Evolutionary conservation across 2,888 invertebrate genomes (phyloP).

Genomic region (Nomada fabriciana): DNA sequence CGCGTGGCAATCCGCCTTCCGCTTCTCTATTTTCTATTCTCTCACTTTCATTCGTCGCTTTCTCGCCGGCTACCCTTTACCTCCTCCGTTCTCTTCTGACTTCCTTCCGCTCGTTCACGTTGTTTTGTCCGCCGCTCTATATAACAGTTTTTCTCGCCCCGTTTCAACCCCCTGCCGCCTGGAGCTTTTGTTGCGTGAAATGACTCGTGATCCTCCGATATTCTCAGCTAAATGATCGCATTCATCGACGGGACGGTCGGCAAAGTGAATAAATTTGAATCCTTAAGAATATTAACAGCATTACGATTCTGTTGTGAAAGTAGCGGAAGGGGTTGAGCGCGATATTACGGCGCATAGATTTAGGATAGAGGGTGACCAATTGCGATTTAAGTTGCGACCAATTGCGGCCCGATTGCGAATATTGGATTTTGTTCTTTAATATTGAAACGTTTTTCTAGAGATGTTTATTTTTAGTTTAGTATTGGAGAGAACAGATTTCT

Average conservation of each 20-base stretch:
- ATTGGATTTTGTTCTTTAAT: too few species aligned
- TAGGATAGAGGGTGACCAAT: not conserved
- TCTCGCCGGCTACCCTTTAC: not conserved
- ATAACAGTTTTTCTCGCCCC: slow-evolving; percentile 16
- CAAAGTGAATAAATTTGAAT: slow-evolving; percentile 13
- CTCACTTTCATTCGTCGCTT: not conserved
- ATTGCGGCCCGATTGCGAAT: too few species aligned
- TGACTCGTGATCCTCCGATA: slow-evolving; percentile 15
- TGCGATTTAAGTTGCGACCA: not conserved
- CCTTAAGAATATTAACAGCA: not conserved
- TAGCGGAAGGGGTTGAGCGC: not conserved
- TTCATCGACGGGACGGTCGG: not conserved
- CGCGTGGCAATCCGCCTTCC: slow-evolving; percentile 1
- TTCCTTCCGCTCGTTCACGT: not conserved
- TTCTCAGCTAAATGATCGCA: not conserved
- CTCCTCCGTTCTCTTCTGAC: not conserved
- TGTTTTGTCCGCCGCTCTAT: not conserved
- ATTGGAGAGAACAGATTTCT: too few species aligned
- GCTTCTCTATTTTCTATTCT: slow-evolving; percentile 2
- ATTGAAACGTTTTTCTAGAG: too few species aligned
- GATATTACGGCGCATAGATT: too few species aligned
- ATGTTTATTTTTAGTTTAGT: too few species aligned
- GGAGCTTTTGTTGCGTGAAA: slow-evolving; percentile 12
- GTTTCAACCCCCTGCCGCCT: not conserved
- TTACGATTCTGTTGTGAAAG: not conserved